Percentiles rank a stretch among this genome's conserved stretches.
phyloP scores from a whole-genome alignment of 2,113 vertebrate species.

The Scomber japonicus region DNA sequence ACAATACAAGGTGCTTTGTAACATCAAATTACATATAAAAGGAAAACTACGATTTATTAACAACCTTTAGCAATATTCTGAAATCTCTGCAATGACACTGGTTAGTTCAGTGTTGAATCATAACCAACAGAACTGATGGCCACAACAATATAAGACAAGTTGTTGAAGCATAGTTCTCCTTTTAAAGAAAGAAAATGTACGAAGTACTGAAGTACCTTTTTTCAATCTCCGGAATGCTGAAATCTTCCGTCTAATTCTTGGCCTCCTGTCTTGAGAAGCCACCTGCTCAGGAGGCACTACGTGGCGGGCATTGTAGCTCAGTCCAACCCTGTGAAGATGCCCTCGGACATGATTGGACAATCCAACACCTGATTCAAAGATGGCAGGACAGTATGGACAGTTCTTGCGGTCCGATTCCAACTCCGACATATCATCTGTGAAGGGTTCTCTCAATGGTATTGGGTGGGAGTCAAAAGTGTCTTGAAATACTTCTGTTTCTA shows the following conservation, averaged over 20 bases:
- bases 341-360: slow-evolving; percentile 95
- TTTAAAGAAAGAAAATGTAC: slow-evolving; percentile 4
- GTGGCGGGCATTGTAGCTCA: slow-evolving; percentile 93
- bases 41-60: neutral
- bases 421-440: slow-evolving; percentile 62
- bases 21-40: neutral
- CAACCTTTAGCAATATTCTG: neutral
- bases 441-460: slow-evolving; percentile 64
- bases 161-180: neutral
- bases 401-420: slow-evolving; percentile 88
- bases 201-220: slow-evolving; percentile 87
- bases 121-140: neutral
- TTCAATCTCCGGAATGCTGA: slow-evolving; percentile 90
- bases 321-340: slow-evolving; percentile 94
- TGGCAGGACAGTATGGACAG: slow-evolving; percentile 94
- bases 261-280: slow-evolving; percentile 93
- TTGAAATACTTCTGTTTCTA: slow-evolving; percentile 78
- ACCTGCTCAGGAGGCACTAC: slow-evolving; percentile 93
- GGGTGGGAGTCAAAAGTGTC: slow-evolving; percentile 68
- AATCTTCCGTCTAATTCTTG: slow-evolving; percentile 91
- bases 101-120: neutral
- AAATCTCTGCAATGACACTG: neutral
- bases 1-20: neutral
- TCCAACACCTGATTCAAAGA: slow-evolving; percentile 95
- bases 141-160: slow-evolving; percentile 4